These are phyloP conservation scores for Notothenia rossii DNA, from an alignment of 2,113 vertebrate species.

Conservation along the genomic window DNA sequence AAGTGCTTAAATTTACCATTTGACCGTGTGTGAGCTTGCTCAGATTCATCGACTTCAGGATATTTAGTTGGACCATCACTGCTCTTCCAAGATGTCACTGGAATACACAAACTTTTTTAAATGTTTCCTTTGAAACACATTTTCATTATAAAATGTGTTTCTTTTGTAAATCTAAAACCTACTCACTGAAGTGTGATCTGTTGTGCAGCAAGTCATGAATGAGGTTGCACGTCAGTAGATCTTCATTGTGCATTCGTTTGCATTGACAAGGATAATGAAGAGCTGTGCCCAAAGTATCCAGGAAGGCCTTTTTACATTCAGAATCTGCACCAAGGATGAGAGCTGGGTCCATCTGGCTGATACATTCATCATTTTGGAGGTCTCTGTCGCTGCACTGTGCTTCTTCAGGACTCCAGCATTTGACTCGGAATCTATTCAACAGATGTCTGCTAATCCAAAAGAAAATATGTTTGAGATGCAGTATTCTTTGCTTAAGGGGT, in stretches of 20 bases:
- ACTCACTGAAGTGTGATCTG: constrained; percentile 87
- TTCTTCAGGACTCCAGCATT: constrained; percentile 86
- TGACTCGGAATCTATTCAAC: constrained; percentile 81
- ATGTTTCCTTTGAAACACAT: not conserved
- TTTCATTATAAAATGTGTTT: not conserved
- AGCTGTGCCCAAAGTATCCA: constrained; percentile 84
- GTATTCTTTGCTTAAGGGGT: too few relatives aligned
- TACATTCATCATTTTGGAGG: constrained; percentile 77
- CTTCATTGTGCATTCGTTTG: constrained; percentile 39
- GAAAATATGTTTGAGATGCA: not conserved
- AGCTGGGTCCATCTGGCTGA: constrained; percentile 74
- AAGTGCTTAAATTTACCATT: constrained; percentile 58
- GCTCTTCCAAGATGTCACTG: constrained; percentile 49
- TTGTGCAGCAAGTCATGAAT: constrained; percentile 88
- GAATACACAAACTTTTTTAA: constrained; percentile 11
- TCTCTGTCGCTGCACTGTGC: constrained; percentile 68
- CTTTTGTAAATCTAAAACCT: not conserved
- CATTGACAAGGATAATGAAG: constrained; percentile 88
- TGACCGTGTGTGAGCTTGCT: constrained; percentile 19
- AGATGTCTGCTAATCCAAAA: constrained; percentile 75
- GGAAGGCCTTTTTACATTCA: constrained; percentile 89
- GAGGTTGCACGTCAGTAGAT: constrained; percentile 82
- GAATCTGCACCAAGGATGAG: constrained; percentile 79
- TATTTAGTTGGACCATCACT: constrained; percentile 23
- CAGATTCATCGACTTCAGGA: constrained; percentile 17